These are phyloP conservation scores for Calephelis nemesis DNA, from an alignment of 1,140 invertebrate species.

Conservation along the genomic window DNA sequence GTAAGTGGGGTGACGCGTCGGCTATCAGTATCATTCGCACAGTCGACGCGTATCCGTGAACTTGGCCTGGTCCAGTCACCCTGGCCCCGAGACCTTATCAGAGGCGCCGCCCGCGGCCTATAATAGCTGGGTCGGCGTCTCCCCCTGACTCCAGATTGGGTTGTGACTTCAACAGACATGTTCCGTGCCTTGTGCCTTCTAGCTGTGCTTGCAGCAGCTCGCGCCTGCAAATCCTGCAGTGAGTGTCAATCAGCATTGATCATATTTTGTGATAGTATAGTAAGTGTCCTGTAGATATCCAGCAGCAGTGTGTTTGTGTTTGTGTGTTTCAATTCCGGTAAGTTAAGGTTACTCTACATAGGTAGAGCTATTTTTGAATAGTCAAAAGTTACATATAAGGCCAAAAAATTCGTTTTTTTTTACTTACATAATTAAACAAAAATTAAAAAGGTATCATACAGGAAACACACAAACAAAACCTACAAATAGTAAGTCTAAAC, in stretches of 20 bases:
- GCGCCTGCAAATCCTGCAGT: constrained; percentile 71
- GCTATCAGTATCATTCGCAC: constrained; percentile 49
- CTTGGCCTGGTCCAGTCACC: constrained; percentile 68
- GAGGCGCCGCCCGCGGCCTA: constrained; percentile 73
- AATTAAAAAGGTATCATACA: no score
- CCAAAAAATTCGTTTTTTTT: no score
- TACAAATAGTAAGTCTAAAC: no score
- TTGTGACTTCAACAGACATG: constrained; percentile 66
- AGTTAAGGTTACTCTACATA: no score
- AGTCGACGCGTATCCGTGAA: constrained; percentile 70
- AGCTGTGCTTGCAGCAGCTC: constrained; percentile 48
- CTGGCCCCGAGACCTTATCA: constrained; percentile 71
- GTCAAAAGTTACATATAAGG: no score
- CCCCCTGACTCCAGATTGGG: constrained; percentile 63
- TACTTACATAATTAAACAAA: no score
- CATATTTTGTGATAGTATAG: constrained; percentile 13
- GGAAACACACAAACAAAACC: no score
- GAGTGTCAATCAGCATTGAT: constrained; percentile 41
- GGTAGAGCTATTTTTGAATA: no score
- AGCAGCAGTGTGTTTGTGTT: background rate
- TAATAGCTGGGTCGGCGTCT: constrained; percentile 75
- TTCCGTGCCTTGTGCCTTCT: constrained; percentile 63
- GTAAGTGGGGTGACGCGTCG: constrained; percentile 52
- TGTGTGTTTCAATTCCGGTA: background rate
- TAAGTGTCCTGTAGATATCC: background rate